Evolutionary conservation across 2,888 invertebrate genomes (phyloP).

Genomic region (Archaeoteleia sp.): DNA sequence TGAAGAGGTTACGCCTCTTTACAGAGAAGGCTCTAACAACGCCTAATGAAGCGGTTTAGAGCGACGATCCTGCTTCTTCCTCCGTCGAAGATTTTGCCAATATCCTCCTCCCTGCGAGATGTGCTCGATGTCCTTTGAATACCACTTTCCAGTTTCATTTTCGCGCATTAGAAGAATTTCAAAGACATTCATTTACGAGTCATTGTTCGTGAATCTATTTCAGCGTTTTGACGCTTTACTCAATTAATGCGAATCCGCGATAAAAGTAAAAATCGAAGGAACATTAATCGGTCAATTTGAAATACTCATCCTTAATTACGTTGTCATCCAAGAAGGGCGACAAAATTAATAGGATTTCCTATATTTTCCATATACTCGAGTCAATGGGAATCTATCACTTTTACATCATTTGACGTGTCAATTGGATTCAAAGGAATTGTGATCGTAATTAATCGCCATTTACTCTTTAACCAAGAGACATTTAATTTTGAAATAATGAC

Average conservation of each 20-base stretch:
- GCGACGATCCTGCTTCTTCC: slow-evolving; percentile 14
- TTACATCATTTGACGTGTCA: no score
- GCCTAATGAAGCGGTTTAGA: slow-evolving; percentile 42
- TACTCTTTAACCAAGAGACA: no score
- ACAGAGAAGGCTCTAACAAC: slow-evolving; percentile 36
- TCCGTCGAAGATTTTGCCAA: slow-evolving; percentile 20
- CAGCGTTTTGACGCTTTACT: slow-evolving; percentile 23
- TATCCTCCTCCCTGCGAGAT: slow-evolving; percentile 8
- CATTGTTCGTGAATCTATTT: neutral
- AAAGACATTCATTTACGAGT: neutral
- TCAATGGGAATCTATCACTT: no score
- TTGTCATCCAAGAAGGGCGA: no score
- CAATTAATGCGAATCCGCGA: slow-evolving; percentile 1
- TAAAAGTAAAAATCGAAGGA: neutral
- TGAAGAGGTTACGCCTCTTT: slow-evolving; percentile 19
- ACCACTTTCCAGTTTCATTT: neutral
- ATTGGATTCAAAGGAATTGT: no score
- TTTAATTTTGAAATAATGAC: no score
- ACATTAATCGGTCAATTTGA: neutral
- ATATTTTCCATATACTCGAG: no score
- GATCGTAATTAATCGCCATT: no score
- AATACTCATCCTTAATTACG: no score
- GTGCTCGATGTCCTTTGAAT: no score
- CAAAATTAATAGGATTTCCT: no score
- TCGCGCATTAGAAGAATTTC: neutral